A percentile compares a stretch with the other conserved stretches of the same genome.
These are phyloP conservation scores for Paelopatides confundens DNA, from an alignment of 53 echinoderm and acorn worm species.

Conservation along the genomic window DNA sequence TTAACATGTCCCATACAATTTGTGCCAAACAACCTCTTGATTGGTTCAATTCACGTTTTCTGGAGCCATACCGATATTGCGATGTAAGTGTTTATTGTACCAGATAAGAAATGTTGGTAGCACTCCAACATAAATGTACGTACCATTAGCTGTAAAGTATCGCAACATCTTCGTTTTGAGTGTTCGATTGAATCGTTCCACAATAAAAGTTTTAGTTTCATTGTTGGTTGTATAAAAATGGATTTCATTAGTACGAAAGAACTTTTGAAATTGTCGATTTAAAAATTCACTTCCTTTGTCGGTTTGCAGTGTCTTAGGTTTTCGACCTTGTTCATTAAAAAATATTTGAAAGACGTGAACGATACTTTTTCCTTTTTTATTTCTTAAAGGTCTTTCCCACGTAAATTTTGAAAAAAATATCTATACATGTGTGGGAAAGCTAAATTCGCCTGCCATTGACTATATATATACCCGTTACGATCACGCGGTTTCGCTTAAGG, in stretches of 20 bases:
- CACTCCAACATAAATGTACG: slow-evolving; percentile 19
- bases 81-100: slow-evolving; percentile 60
- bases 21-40: slow-evolving; percentile 50
- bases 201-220: slow-evolving; percentile 51
- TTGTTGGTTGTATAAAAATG: slow-evolving; percentile 68
- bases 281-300: slow-evolving; percentile 78
- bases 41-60: slow-evolving; percentile 41
- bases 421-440: too few species aligned
- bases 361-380: slow-evolving; percentile 61
- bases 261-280: slow-evolving; percentile 40
- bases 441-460: slow-evolving; percentile 35
- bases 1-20: slow-evolving; percentile 28
- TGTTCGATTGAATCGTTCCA: slow-evolving; percentile 67
- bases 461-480: slow-evolving; percentile 37
- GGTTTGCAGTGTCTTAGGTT: slow-evolving; percentile 50
- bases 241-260: slow-evolving; percentile 30
- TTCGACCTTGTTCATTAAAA: slow-evolving; percentile 34
- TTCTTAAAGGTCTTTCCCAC: slow-evolving; percentile 56
- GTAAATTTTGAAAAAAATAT: slow-evolving; percentile 65
- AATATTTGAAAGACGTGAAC: slow-evolving; percentile 54
- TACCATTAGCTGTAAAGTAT: neutral
- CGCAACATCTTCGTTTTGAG: slow-evolving; percentile 37
- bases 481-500: slow-evolving; percentile 37
- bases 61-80: slow-evolving; percentile 56
- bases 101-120: slow-evolving; percentile 52